These are phyloP conservation scores for Hystrix brachyura DNA, from an alignment of 2,113 vertebrate species.

Conservation along the genomic window DNA sequence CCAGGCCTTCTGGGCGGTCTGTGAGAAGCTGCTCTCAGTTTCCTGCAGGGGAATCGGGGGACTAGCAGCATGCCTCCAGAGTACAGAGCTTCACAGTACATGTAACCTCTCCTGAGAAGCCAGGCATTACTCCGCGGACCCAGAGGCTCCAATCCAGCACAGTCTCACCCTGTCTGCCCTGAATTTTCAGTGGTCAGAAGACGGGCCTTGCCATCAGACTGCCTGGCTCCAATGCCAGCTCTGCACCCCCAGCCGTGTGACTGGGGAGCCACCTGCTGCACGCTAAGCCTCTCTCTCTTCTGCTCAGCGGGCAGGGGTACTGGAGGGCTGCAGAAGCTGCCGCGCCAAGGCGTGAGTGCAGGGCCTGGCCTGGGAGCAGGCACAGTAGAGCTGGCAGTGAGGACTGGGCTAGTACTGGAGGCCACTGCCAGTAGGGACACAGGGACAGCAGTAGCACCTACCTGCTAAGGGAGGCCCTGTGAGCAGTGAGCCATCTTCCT, in stretches of 20 bases:
- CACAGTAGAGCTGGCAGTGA: neutral
- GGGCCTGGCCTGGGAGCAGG: neutral
- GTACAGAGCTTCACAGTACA: rapidly evolving
- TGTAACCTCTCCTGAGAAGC: neutral
- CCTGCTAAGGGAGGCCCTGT: rapidly evolving
- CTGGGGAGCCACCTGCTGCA: rapidly evolving
- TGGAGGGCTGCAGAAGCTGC: neutral
- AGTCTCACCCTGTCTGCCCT: neutral
- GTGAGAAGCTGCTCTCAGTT: neutral
- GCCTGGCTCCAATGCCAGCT: rapidly evolving
- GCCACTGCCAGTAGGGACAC: rapidly evolving
- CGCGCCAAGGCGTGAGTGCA: neutral
- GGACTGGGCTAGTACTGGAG: neutral
- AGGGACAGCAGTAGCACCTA: neutral
- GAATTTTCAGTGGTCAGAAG: rapidly evolving
- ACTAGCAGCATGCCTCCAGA: too few relatives aligned
- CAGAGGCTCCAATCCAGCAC: neutral
- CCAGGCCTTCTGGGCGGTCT: neutral
- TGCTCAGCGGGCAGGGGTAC: neutral
- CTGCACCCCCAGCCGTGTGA: neutral
- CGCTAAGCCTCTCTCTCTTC: neutral
- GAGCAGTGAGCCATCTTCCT: neutral
- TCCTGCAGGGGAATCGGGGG: neutral
- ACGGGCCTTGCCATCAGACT: rapidly evolving
- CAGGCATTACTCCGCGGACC: neutral